These are phyloP conservation scores for Erethizon dorsatum DNA, from an alignment of 2,797 vertebrate species.

Conservation along the genomic window DNA sequence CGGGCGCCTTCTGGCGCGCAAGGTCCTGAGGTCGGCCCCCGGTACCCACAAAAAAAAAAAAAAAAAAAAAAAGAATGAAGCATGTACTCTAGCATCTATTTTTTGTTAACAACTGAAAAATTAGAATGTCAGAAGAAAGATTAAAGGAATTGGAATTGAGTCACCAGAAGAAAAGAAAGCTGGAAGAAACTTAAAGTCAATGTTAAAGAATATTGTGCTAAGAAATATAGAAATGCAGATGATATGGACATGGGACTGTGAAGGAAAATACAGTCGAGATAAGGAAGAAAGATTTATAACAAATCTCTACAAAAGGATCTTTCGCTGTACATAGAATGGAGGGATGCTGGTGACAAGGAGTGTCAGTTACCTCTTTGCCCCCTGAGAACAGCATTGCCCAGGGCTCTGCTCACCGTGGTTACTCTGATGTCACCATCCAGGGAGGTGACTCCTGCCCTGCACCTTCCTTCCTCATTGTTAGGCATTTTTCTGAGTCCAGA, in stretches of 20 bases:
- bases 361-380: neutral
- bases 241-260: neutral
- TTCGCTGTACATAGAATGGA: neutral
- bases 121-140: neutral
- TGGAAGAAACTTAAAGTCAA: neutral
- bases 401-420: neutral
- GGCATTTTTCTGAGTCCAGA: neutral
- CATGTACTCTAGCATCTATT: neutral
- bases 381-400: neutral
- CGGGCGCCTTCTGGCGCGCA: too few species aligned
- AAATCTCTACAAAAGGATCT: neutral
- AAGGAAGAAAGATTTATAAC: neutral
- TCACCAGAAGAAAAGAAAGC: conserved; percentile 30
- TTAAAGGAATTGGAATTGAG: conserved; percentile 33
- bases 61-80: neutral
- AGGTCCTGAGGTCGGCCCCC: too few species aligned
- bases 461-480: neutral
- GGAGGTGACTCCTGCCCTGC: neutral
- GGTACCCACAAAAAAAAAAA: too few species aligned
- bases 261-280: neutral
- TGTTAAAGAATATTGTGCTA: neutral
- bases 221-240: neutral
- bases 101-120: conserved; percentile 47
- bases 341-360: neutral
- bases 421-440: neutral